Percentiles rank a stretch among this genome's conserved stretches.
These are phyloP conservation scores for Phyto melanocephala DNA, from an alignment of 2,888 invertebrate species.

Conservation along the genomic window DNA sequence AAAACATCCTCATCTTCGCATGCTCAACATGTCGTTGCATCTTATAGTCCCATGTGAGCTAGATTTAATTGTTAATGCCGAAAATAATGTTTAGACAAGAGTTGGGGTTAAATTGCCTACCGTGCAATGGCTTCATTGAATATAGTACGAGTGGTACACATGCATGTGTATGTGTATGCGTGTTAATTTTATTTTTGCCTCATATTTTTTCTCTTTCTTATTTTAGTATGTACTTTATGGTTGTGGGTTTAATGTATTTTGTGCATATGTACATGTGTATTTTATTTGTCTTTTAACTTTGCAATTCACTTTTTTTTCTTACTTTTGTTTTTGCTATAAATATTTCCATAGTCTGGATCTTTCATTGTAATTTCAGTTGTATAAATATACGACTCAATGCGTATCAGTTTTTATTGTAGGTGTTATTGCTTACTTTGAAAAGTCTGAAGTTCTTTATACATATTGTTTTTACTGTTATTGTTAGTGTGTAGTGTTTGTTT, in stretches of 20 bases:
- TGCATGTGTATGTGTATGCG: too few relatives aligned
- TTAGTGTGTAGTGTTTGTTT: neutral
- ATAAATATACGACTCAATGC: neutral
- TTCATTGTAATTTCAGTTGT: neutral
- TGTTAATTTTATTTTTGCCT: too few relatives aligned
- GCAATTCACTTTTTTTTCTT: neutral
- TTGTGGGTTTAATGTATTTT: neutral
- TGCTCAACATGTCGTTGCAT: too few relatives aligned
- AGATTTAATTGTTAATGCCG: too few relatives aligned
- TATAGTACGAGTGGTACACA: too few relatives aligned
- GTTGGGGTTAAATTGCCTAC: too few relatives aligned
- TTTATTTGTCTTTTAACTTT: neutral
- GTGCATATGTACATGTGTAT: neutral
- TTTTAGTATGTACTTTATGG: slow-evolving; percentile 25
- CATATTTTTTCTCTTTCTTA: too few relatives aligned
- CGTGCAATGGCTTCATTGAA: too few relatives aligned
- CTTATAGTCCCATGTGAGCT: too few relatives aligned
- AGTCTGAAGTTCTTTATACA: neutral
- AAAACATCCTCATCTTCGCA: too few relatives aligned
- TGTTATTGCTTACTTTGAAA: neutral
- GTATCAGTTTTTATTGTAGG: neutral
- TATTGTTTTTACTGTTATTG: neutral
- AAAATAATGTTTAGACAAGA: too few relatives aligned
- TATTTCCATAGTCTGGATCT: neutral
- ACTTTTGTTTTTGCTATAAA: neutral